Base-by-base conservation (phyloP, 2,888 invertebrate species). In the Drosophila neutralis region DNA sequence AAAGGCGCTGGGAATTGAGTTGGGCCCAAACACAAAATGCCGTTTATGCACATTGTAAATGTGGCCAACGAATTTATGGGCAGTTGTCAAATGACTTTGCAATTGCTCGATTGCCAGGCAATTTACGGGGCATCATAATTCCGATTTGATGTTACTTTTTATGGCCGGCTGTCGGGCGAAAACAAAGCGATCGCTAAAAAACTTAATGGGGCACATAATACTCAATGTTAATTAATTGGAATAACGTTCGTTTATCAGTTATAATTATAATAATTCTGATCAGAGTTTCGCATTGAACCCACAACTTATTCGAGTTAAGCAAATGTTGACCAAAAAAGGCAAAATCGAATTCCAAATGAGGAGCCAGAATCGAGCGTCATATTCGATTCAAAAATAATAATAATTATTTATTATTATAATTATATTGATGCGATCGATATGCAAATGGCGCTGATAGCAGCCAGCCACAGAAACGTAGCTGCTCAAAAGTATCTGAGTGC, bases 211-310 rank as follows among this genome's bases (percentile, higher is more conserved):
- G 38, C 71, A 65, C 79, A 85, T 80, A 81, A 83, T 82, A 85
- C 78, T 83, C 79, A 86, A 86, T 78, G 83, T 78, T 77, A 89
- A 89, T 90, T 89, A 89, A 89, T 87, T 87, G 82, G 82, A 89
- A 80, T 74, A 75, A 79, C 87, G 80, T 80, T 76, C 65, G 71
- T 64, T 81, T 86, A 81, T 83, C 84, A 69, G 63, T 75, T 69
- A 77, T 79, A 74, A 78, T 82, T 76, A 87, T 80, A 68, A 76
- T 69, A 73, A 61, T 58, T 60, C 38, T n/a, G 63, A 31, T 33
- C n/a, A 58, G 53, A 45, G 45, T 48, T 63, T 49, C 40, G 51
- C 65, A 45, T 62, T 81, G 81, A 81, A 81, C 81, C 33, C 66
- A 49, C 33, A 53, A 58, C 38, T 33, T 40, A 24, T 45, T 24